Evolutionary conservation across 2,797 vertebrate species (phyloP), one percentile per base, ranked within the genome.

Genomic region (Myoxocephalus aenaeus): DNA sequence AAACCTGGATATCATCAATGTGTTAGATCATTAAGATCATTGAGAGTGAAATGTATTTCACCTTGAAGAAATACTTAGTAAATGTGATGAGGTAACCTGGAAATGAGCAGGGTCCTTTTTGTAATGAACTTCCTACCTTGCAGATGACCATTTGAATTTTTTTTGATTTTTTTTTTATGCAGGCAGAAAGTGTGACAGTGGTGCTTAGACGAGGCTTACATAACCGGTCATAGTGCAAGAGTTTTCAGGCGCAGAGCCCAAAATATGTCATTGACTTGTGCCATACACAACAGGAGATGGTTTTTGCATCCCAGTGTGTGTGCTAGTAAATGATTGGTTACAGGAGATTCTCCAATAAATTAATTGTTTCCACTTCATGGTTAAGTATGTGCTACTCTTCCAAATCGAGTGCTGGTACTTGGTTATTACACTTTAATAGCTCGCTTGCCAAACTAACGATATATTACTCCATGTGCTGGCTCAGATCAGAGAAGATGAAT

Each of bases 361-460:
- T 94, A 96, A 96, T 95, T 95, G 95, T 95, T 95, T 96, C 95
- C 95, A 94, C 95, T 95, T 93, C 86, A 93, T 95, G 93, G 93
- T 94, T 94, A 96, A 96, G 95, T 94, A 95, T 95, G 94, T 95
- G 94, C 92, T 95, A 94, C 94, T 95, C 94, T 94, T 92, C 94
- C 94, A 95, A 96, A 96, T 95, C 93, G 94, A 95, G 94, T 94
- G 95, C 94, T 92, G 92, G 94, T 95, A 95, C 94, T 96, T 95
- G 95, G 95, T 96, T 96, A 96, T 96, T 96, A 95, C 94, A 95
- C 94, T 95, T 95, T 96, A 96, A 96, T 96, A 95, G 95, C 95
- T 95, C 90, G 94, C 94, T 96, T 95, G 94, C 95, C 95, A 96
- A 96, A 96, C 95, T 95, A 96, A 96, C 94, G 94, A 96, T 96